Base-by-base conservation (phyloP, 2,888 invertebrate species). In the Mesorhabditis belari region DNA sequence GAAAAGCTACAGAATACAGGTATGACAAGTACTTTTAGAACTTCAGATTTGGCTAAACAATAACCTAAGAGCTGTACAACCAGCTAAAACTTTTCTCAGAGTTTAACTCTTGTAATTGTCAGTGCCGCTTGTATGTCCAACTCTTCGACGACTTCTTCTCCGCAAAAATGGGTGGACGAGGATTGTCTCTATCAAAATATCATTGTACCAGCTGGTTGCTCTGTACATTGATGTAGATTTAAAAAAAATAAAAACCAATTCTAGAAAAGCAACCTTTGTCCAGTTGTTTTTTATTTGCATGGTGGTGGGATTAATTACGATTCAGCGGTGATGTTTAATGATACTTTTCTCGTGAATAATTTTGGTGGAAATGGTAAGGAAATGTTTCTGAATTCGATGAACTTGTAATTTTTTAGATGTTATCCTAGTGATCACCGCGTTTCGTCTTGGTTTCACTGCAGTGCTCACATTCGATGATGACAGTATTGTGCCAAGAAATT, bases 261-360 rank as follows among this genome's bases (percentile, higher is more conserved):
- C 21, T 21, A 50, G 51, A 21, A 50, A n/a, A 9, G 6, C 12
- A n/a, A 9, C 19, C 51, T 23, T 19, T 77, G 77, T 51, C 69
- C 77, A 4, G 69, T 76, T 1, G 64, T 71, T 2, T 64, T 66
- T 26, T 77, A 77, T 58, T 52, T 77, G 12, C 77, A 77, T 52
- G 77, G 77, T 5, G 77, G 77, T n/a, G 68, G 59, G 3, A 58
- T 76, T 29, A 64, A 60, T 27, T 77, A 71, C 59, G 77, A 77
- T 35, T 74, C 74, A 5, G 75, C 76, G 1, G 71, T 74, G 6
- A 75, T 75, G 77, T 77, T 75, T 64, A 69, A 73, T 53, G 76
- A 77, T 51, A 65, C 67, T 2, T 60, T 57, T 56, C 54, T 77
- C 6, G 50, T 72, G 19, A 19, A 66, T 9, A 70, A 70, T 29